Base-by-base conservation (phyloP, 2,797 vertebrate species). In the Podarcis siculus region DNA sequence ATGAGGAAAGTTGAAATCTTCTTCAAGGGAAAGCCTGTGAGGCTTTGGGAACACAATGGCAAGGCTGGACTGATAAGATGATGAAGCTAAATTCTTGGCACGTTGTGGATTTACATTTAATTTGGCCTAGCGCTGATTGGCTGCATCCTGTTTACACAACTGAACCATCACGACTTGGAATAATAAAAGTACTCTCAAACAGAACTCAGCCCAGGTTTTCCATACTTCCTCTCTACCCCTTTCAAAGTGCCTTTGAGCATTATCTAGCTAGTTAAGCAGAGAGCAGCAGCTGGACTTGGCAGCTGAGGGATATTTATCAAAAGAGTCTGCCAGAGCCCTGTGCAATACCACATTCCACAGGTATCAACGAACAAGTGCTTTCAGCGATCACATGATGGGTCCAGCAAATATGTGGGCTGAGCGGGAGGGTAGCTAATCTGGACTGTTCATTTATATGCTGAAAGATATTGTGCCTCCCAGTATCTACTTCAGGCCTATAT, bases 191-290 rank as follows among this genome's bases (percentile, higher is more conserved):
- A 66, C 72, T 73, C 69, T 32, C 73, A 69, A 69, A 67, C 25
- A 30, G 27, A 87, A 84, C 35, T 42, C 37, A 61, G 10, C 66
- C 49, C 30, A 9, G 1, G 32, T 72, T 79, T 80, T 45, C n/a
- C 10, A 64, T 61, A n/a, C 8, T 55, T 55, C 49, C 49, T 55
- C 23, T 83, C 61, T 55, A 10, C 39, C 73, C 4, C 19, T 69
- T 27, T 83, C 10, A 49, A 87, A 82, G 30, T 76, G 12, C 8
- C 64, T 37, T 2, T 27, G 15, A 75, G 61, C n/a, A 81, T 78
- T 80, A 79, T 64, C 37, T 73, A 71, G 55, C 66, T 79, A 17
- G 23, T 76, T 77, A 89, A 89, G 79, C 45, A 80, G 2, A 80
- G 21, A 79, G 45, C 5, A 23, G 39, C 37, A 80, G 79, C 73